Evolutionary conservation across 2,113 vertebrate genomes (phyloP).

Genomic region (Eupsittula cactorum): DNA sequence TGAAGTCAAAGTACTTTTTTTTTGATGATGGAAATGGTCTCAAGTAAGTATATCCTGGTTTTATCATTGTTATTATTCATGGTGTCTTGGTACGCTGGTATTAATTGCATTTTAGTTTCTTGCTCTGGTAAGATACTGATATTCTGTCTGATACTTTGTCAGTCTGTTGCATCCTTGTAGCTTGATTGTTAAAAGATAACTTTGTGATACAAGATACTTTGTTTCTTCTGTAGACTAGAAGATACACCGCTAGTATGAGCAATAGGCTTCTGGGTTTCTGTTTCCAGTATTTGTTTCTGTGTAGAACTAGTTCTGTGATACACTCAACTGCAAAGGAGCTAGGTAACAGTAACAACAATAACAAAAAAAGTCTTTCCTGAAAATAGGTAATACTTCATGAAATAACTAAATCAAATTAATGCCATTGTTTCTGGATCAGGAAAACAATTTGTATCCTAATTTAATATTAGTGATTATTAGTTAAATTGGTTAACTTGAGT

Average conservation of each 20-base stretch:
- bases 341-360: neutral
- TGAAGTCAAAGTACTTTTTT: slow-evolving; percentile 98
- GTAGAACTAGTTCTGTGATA: neutral
- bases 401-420: neutral
- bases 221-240: neutral
- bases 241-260: neutral
- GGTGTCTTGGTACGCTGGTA: neutral
- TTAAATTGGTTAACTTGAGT: neutral
- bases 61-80: neutral
- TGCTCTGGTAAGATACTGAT: neutral
- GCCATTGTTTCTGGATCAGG: neutral
- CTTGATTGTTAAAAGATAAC: neutral
- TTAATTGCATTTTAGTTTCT: neutral
- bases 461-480: neutral
- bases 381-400: neutral
- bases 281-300: neutral
- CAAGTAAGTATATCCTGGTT: slow-evolving; percentile 78
- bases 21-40: slow-evolving; percentile 98
- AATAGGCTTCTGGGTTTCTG: neutral
- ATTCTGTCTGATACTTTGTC: neutral
- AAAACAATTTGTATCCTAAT: neutral
- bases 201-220: neutral
- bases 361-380: neutral
- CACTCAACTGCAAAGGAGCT: neutral
- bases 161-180: neutral